Base-by-base conservation (phyloP, 1,140 invertebrate species). In the Delia radicum region DNA sequence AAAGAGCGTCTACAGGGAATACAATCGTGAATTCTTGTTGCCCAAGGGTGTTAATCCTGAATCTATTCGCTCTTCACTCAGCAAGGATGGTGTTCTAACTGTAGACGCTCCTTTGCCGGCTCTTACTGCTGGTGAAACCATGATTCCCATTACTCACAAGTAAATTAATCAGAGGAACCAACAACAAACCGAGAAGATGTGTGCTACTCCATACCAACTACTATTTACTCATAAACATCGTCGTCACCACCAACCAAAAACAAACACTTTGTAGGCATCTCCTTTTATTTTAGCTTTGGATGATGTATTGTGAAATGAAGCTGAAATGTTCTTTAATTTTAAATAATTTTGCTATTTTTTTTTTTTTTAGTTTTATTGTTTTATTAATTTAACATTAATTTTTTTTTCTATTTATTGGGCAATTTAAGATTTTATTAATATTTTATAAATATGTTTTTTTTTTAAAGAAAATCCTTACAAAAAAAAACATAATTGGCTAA, bases 1-100 rank as follows among this genome's bases (percentile, higher is more conserved):
- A 80, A 96, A 96, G 89, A 95, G 94, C 26, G 95, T 97, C 2
- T 98, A 96, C 90, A 91, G 96, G 86, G 96, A 98, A 87, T 98
- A 97, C 91, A 98, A 97, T 87, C 90, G 96, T 77, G 96, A 98
- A 89, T 98, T 98, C 89, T 88, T 97, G 83, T 87, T 98, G 81
- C 96, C 96, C 4, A 95, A 96, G 87, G 96, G 95, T 78, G 96
- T 95, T 31, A 96, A 97, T 87, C 95, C 96, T 0, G 95, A 97
- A 88, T 91, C 91, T 61, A 97, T 97, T 87, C 94, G 95, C 86
- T 96, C 94, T 2, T 95, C 94, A 8, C 87, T 97, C 79, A 95
- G 94, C 81, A 95, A 96, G 87, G 96, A 98, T 85, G 96, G 96
- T 48, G 95, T 98, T 8, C 89, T 98, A 13, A 97, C 96, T 4